Base-by-base conservation (phyloP, 2,113 vertebrate species). In the Gulo gulo region DNA sequence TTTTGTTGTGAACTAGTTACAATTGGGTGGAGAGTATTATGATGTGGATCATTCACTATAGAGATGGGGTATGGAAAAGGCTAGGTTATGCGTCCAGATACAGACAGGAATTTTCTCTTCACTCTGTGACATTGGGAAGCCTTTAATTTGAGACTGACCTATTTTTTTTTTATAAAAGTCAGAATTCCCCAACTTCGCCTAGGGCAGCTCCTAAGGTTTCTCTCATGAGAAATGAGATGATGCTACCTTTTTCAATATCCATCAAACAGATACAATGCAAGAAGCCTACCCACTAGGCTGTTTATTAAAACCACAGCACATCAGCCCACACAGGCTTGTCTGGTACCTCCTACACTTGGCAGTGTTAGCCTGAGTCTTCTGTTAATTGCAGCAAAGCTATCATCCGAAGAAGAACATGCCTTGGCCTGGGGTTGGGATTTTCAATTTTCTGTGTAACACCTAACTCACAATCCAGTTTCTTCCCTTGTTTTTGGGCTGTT, bases 391-490 rank as follows among this genome's bases (percentile, higher is more conserved):
- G 24, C 67, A 79, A 92, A 95, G 52, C 63, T 47, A 74, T 42
- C 57, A 50, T 7, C 18, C 29, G 23, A 59, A 71, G 29, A 59
- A 71, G 71, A 81, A 47, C 9, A 63, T 20, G 42, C 29, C 12
- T 39, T 67, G 67, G 36, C 63, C 69, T 14, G 10, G 50, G 45
- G 76, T 42, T 85, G 24, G 45, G 31, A 73, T 85, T 97, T 94
- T 57, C 39, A 63, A 42, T 94, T 95, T 94, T 63, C 96, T 93
- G 24, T 88, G 55, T 82, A 80, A 82, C 24, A 47, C 65, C 82
- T 39, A 67, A 9, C 34, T 59, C 69, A 47, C 26, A 47, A 0
- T 74, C n/a, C 59, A 24, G 80, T 31, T 83, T 84, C 88, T 88
- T 59, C 59, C 61, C 55, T 39, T 15, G 2, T 23, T 67, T 74